A percentile compares a stretch with the other conserved stretches of the same genome.
phyloP scores from a whole-genome alignment of 2,888 invertebrate species.

The Stenichneumon culpator region DNA sequence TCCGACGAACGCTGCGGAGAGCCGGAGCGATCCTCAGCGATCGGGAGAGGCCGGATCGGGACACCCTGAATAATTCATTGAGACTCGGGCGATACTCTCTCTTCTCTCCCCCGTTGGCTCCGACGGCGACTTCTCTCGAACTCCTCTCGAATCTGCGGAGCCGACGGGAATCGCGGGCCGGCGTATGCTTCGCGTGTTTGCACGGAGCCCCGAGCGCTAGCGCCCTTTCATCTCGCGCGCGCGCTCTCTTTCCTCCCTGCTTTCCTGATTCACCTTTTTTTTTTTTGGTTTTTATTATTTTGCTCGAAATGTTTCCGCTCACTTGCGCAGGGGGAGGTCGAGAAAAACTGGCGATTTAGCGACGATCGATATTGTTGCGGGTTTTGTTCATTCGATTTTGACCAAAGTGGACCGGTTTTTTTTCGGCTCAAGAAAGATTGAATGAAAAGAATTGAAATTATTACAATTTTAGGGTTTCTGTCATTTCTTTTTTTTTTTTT shows the following conservation, averaged over 20 bases:
- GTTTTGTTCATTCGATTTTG: too few species aligned
- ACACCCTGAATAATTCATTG: constrained; percentile 83
- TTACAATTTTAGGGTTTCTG: too few species aligned
- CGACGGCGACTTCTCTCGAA: constrained; percentile 53
- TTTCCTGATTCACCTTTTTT: background rate
- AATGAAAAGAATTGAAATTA: too few species aligned
- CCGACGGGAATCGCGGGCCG: constrained; percentile 38
- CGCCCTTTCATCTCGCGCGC: constrained; percentile 48
- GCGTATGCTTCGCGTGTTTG: constrained; percentile 61
- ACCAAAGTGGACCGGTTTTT: too few species aligned
- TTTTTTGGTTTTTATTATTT: background rate
- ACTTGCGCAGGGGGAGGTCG: background rate
- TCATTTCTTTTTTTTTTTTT: too few species aligned
- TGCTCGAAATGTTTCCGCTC: background rate
- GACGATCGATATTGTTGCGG: background rate
- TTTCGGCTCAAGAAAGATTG: too few species aligned
- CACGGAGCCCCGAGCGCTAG: constrained; percentile 45
- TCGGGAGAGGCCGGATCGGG: constrained; percentile 71
- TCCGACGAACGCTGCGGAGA: constrained; percentile 28
- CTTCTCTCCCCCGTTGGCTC: constrained; percentile 48
- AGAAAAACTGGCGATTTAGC: background rate
- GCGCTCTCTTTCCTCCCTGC: background rate
- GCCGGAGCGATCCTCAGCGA: constrained; percentile 59
- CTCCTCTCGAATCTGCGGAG: constrained; percentile 43
- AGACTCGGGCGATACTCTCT: constrained; percentile 65